phyloP scores from a whole-genome alignment of 2,113 vertebrate species.

The Plecturocebus donacophilus region DNA sequence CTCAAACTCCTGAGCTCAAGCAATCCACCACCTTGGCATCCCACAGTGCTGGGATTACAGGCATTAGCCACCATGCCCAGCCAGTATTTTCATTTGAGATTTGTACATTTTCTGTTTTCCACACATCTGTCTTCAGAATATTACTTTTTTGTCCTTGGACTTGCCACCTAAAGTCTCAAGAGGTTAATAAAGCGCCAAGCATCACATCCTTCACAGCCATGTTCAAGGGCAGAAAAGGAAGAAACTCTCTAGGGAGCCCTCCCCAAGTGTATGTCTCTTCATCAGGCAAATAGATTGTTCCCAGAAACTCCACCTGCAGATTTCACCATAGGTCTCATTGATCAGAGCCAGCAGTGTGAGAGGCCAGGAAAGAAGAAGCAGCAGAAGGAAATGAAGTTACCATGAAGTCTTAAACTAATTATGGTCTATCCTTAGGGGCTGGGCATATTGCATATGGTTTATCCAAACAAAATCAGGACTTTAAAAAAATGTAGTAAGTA shows the following conservation, averaged over 20 bases:
- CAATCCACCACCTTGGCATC: too few relatives aligned
- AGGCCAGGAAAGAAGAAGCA: not conserved
- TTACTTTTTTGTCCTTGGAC: not conserved
- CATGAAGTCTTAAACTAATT: not conserved
- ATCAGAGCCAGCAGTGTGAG: not conserved
- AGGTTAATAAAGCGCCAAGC: not conserved
- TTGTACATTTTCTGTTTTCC: not conserved
- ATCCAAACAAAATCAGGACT: not conserved
- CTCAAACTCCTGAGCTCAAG: too few relatives aligned
- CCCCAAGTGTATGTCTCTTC: not conserved
- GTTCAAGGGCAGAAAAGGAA: not conserved
- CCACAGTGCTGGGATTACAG: too few relatives aligned
- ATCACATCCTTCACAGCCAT: not conserved
- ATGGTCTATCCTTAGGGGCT: not conserved
- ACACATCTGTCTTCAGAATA: not conserved
- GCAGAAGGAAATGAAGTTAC: not conserved
- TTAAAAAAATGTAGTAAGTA: not conserved
- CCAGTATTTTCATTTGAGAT: not conserved
- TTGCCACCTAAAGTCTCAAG: not conserved
- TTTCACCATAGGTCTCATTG: not conserved
- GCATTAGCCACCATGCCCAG: too few relatives aligned
- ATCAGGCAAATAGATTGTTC: not conserved
- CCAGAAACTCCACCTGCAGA: not conserved
- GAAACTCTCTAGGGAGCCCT: not conserved
- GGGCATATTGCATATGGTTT: not conserved